phyloP scores from a whole-genome alignment of 2,888 invertebrate species.

The Campaea margaritaria region DNA sequence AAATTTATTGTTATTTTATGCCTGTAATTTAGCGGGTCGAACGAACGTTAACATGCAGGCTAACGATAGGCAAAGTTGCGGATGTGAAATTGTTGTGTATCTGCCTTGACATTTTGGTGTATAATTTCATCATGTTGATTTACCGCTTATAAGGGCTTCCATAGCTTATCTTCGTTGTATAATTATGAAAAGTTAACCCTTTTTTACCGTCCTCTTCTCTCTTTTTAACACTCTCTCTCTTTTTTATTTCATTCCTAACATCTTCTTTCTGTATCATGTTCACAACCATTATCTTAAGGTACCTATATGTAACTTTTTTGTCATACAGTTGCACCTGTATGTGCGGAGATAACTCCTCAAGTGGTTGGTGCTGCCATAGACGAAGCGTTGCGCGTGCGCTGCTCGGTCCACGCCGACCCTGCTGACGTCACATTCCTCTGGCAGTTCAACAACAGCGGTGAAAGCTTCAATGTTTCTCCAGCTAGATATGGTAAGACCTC shows the following conservation, averaged over 20 bases:
- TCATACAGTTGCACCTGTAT: slow-evolving; percentile 92
- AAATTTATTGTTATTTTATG: slow-evolving; percentile 65
- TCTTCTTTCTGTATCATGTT: too few relatives aligned
- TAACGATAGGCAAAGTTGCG: slow-evolving; percentile 37
- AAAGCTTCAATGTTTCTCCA: slow-evolving; percentile 93
- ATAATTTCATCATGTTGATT: slow-evolving; percentile 10
- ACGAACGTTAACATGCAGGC: slow-evolving; percentile 42
- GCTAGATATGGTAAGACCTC: slow-evolving; percentile 77
- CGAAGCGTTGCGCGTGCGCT: slow-evolving; percentile 91
- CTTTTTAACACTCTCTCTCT: too few relatives aligned
- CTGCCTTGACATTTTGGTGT: slow-evolving; percentile 16
- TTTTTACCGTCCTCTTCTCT: too few relatives aligned
- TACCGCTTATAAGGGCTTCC: background rate
- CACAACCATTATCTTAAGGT: background rate
- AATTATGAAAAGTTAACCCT: too few relatives aligned
- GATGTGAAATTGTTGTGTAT: slow-evolving; percentile 25
- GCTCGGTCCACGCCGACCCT: slow-evolving; percentile 95
- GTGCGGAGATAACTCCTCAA: slow-evolving; percentile 88
- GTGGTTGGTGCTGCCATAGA: slow-evolving; percentile 94
- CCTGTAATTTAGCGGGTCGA: slow-evolving; percentile 54
- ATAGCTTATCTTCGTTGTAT: background rate
- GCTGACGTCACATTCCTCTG: slow-evolving; percentile 93
- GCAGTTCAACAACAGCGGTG: slow-evolving; percentile 96
- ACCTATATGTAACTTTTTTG: background rate
- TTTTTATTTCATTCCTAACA: too few relatives aligned